Evolutionary conservation across 2,888 invertebrate species (phyloP), one percentile per base, ranked within the genome.

Genomic region (Acanthosepion pharaonis): DNA sequence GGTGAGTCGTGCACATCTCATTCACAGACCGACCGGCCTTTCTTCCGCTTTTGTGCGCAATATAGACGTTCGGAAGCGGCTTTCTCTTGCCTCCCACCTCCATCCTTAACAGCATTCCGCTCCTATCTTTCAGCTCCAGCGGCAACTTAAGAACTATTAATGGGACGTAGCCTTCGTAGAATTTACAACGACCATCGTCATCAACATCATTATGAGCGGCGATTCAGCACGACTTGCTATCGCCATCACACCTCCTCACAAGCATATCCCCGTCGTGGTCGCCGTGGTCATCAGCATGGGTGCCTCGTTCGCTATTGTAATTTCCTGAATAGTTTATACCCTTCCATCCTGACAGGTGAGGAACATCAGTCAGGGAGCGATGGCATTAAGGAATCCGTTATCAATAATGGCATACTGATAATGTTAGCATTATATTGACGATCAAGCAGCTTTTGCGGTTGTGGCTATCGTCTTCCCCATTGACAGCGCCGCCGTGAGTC

Each of bases 11-110:
- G 78, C 78, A 23, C 59, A 28, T 78, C n/a, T 78, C 15, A 78
- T 78, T n/a, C 28, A 78, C n/a, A n/a, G 78, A 78, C 28, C 78
- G n/a, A 8, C 78, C 28, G n/a, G 28, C 28, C 78, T 28, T 78
- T 78, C 28, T n/a, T 78, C 78, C n/a, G 78, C 78, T n/a, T 78
- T 78, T 78, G 78, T 78, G 78, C n/a, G n/a, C n/a, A 78, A 78
- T 78, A n/a, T 78, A 78, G 78, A n/a, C 78, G n/a, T n/a, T 78
- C 28, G 28, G 28, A 78, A 78, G 78, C n/a, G 78, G 28, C 8
- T 78, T 28, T 78, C 78, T 78, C 78, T 78, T 59, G 59, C 78
- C 78, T n/a, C 78, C n/a, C 28, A n/a, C 78, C n/a, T n/a, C 78
- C 18, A 15, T 28, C 78, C 78, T 78, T n/a, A 78, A 78, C 78